Base-by-base conservation (phyloP, 2,888 invertebrate species). In the Hymenopus coronatus region DNA sequence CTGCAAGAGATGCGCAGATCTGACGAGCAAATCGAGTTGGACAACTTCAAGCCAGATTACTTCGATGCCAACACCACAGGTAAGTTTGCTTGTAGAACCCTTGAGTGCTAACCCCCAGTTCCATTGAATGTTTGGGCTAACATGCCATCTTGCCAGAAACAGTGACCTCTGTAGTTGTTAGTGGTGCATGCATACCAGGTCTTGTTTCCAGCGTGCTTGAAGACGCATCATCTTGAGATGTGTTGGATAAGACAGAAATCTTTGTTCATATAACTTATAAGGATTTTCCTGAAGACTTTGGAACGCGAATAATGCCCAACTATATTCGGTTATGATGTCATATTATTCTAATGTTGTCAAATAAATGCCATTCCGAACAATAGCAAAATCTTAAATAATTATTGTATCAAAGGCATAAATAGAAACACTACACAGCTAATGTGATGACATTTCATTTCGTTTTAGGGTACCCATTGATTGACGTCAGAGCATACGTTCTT, bases 1-100 rank as follows among this genome's bases (percentile, higher is more conserved):
- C 84, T 84, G 28, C 87, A 82, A 89, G 89, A 89, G 82, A 89
- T 89, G 89, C 89, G 85, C 84, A 85, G 85, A 54, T 27, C 40
- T 89, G 87, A 87, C 40, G 90, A 90, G 88, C 88, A 90, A 40
- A 88, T 90, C 83, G 90, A 90, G 46, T 88, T 90, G 88, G 90
- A 87, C 84, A 90, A 90, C 88, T 88, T 90, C 87, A 88, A 88
- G 82, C 87, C 88, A 25, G 87, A 90, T 82, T 90, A 88, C 88
- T 88, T 90, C 88, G 85, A 84, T 54, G 88, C 70, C 25, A 46
- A 40, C 46, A 88, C 83, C 54, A 82, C 88, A 88, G 88, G 88
- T 88, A 88, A 88, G 82, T 30, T 81, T 27, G 27, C 54, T 15
- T 46, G 54, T 70, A 40, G 40, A 40, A 40, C 40, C 40, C 40